A percentile compares a stretch with the other conserved stretches of the same genome.
These are phyloP conservation scores for Falco cherrug DNA, from an alignment of 2,797 vertebrate species.

Conservation along the genomic window DNA sequence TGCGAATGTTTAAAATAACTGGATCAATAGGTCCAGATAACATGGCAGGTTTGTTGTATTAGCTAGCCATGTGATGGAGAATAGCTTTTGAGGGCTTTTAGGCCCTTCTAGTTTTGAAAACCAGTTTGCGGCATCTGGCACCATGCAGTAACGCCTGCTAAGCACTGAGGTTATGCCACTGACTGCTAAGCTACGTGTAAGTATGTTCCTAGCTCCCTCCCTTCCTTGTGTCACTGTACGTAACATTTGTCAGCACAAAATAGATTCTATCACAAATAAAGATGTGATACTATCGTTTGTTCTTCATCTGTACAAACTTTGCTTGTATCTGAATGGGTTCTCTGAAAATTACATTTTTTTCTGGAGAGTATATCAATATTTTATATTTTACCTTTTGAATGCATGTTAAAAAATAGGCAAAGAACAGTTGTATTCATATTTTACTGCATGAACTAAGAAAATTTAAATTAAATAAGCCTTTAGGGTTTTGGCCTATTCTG, in stretches of 20 bases:
- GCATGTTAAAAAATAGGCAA: not conserved
- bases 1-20: not conserved
- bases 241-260: not conserved
- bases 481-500: not conserved
- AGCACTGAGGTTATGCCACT: not conserved
- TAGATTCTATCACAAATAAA: not conserved
- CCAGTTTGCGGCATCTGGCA: not conserved
- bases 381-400: not conserved
- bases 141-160: not conserved
- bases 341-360: not conserved
- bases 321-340: not conserved
- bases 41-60: not conserved
- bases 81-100: not conserved
- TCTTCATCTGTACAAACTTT: not conserved
- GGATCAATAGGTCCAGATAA: not conserved
- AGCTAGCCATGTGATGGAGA: not conserved
- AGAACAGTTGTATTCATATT: not conserved
- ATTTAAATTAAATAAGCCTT: not conserved
- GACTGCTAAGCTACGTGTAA: not conserved
- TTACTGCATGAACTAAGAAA: not conserved
- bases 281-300: rapidly evolving
- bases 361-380: not conserved
- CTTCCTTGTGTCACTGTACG: not conserved
- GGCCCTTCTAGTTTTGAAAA: not conserved
- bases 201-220: not conserved